These are phyloP conservation scores for Cirrhinus mrigala DNA, from an alignment of 2,797 vertebrate species.

Conservation along the genomic window DNA sequence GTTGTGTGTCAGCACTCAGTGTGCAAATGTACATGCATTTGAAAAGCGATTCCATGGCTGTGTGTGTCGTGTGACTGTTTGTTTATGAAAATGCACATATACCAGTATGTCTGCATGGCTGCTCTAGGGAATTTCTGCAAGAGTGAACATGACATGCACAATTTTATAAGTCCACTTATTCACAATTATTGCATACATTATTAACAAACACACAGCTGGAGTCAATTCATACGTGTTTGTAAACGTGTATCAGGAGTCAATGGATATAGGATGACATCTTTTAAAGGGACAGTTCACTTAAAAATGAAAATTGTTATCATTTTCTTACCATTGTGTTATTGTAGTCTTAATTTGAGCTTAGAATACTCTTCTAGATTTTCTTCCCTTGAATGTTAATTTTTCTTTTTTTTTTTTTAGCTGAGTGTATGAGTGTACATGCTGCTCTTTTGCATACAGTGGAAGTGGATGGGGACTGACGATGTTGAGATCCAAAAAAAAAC, in stretches of 20 bases:
- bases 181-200: constrained; percentile 11
- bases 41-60: background rate
- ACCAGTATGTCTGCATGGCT: constrained; percentile 36
- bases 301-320: background rate
- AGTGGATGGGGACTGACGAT: background rate
- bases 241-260: background rate
- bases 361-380: background rate
- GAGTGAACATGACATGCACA: constrained; percentile 24
- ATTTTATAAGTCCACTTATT: constrained; percentile 16
- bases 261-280: background rate
- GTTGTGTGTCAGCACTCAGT: background rate
- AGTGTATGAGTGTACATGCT: background rate
- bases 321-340: background rate
- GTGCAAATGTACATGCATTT: constrained; percentile 5
- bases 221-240: background rate
- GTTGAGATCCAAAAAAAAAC: background rate
- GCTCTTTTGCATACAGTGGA: background rate
- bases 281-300: background rate
- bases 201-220: constrained; percentile 14
- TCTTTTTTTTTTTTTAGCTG: background rate
- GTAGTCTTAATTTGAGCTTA: background rate
- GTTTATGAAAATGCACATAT: constrained; percentile 27
- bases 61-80: constrained; percentile 13
- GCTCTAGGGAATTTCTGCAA: constrained; percentile 21
- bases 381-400: background rate